Conservation (phyloP, 2,888 invertebrate species). For the Clusia tigrina region DNA sequence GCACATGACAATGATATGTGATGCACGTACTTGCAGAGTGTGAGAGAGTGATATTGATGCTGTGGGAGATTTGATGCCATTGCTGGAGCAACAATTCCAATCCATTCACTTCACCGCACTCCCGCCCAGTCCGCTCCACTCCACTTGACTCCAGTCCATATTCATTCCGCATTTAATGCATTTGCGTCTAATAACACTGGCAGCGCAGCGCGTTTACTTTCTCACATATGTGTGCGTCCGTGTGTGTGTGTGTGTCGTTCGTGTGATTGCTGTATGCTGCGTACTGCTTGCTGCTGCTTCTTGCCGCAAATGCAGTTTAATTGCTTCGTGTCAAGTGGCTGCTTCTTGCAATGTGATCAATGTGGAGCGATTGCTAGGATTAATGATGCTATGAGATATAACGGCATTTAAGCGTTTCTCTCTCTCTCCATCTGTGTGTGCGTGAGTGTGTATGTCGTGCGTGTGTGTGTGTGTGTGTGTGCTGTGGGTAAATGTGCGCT, state of each 20-base stretch:
- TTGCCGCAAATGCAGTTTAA: slow-evolving; percentile 3
- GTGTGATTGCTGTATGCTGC: too few relatives aligned
- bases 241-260: too few relatives aligned
- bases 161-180: neutral
- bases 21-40: neutral
- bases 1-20: neutral
- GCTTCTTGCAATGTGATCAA: neutral
- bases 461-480: too few relatives aligned
- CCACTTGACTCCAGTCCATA: neutral
- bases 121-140: neutral
- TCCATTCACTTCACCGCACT: too few relatives aligned
- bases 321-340: neutral
- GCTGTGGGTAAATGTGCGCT: neutral
- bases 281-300: too few relatives aligned
- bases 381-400: neutral
- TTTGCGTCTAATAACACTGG: neutral
- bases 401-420: neutral
- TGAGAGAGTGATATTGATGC: neutral
- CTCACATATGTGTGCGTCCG: too few relatives aligned
- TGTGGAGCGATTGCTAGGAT: neutral
- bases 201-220: neutral
- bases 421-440: too few relatives aligned
- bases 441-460: too few relatives aligned
- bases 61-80: slow-evolving; percentile 4
- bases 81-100: too few relatives aligned